These are phyloP conservation scores for Lamellibrachia satsuma DNA, from an alignment of 2,888 invertebrate genomes.

Conservation along the genomic window DNA sequence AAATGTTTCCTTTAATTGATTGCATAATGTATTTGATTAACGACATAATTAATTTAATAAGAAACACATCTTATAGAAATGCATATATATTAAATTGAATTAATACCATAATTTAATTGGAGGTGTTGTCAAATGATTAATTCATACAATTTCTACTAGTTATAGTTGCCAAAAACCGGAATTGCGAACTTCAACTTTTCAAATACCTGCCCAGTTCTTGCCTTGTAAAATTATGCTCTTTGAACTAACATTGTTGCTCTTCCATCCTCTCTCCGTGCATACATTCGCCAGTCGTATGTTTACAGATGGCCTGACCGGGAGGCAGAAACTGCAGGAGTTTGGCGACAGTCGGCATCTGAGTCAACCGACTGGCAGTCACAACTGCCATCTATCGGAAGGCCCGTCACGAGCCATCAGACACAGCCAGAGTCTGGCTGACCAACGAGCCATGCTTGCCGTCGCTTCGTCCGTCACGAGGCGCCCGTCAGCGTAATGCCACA, in stretches of 20 bases:
- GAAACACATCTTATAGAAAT: no score
- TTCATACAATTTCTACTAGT: not conserved
- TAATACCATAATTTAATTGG: no score
- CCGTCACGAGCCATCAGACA: not conserved
- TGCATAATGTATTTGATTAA: no score
- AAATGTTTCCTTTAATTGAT: no score
- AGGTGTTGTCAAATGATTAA: no score
- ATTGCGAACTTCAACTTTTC: not conserved
- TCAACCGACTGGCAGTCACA: not conserved
- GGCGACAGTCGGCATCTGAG: not conserved
- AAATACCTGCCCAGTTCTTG: not conserved
- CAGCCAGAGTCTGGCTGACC: conserved; percentile 2
- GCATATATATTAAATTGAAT: no score
- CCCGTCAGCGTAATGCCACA: not conserved
- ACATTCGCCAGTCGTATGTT: not conserved
- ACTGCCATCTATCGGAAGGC: not conserved
- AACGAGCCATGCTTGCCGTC: conserved; percentile 3
- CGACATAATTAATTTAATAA: no score
- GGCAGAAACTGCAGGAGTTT: not conserved
- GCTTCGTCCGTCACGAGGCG: not conserved
- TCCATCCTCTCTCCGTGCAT: not conserved
- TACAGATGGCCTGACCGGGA: not conserved
- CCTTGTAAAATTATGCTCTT: not conserved
- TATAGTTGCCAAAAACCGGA: not conserved
- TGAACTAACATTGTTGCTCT: not conserved